phyloP scores from a whole-genome alignment of 2,113 vertebrate species.

The Nicator chloris region DNA sequence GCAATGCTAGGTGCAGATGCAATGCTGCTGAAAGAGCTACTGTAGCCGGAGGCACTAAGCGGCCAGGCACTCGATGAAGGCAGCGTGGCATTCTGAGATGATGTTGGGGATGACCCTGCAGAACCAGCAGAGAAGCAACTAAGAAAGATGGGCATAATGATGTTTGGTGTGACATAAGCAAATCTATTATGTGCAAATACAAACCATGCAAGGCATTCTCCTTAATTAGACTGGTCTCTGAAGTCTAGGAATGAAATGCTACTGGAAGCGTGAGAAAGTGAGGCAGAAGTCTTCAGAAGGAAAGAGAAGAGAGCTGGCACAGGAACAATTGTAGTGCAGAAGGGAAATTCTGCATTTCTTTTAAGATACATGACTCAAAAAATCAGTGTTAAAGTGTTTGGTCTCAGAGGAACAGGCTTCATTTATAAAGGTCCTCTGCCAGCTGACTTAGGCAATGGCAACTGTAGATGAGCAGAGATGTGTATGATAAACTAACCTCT shows the following conservation, averaged over 20 bases:
- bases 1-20: slow-evolving; percentile 77
- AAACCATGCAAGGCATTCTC: not conserved
- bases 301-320: slow-evolving; percentile 18
- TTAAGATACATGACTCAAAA: not conserved
- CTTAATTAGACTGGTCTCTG: not conserved
- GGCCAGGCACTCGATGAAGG: slow-evolving; percentile 88
- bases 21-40: slow-evolving; percentile 82
- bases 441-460: slow-evolving; percentile 1
- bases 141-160: slow-evolving; percentile 60
- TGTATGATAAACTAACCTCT: not conserved
- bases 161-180: slow-evolving; percentile 35
- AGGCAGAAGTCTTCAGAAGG: not conserved
- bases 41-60: slow-evolving; percentile 83
- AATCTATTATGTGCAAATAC: not conserved
- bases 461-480: not conserved
- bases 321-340: not conserved
- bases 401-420: not conserved
- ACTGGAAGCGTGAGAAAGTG: not conserved
- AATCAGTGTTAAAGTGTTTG: not conserved
- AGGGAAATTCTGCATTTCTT: not conserved
- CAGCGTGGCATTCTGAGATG: slow-evolving; percentile 88
- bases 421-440: not conserved
- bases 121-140: slow-evolving; percentile 70
- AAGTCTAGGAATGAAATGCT: slow-evolving; percentile 52
- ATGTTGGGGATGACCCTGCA: slow-evolving; percentile 86